Evolutionary conservation across 2,113 vertebrate genomes (phyloP).

Genomic region (Podarcis muralis): DNA sequence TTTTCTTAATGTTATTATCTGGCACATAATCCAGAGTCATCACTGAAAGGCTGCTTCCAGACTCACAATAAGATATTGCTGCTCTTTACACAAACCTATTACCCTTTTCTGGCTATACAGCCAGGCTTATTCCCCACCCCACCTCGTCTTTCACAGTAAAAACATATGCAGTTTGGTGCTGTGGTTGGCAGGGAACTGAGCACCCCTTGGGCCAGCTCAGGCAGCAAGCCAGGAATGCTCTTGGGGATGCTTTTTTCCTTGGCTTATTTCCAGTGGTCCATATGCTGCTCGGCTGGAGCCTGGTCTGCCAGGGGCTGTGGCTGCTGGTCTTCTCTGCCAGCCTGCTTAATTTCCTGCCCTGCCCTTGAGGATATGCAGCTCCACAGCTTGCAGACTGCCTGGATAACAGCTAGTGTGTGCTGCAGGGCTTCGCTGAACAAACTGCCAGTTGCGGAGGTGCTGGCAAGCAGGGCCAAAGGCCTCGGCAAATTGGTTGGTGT

Average conservation of each 20-base stretch:
- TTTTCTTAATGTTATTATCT: neutral
- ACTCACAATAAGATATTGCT: neutral
- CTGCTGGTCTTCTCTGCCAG: neutral
- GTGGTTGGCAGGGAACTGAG: neutral
- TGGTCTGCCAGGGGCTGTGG: neutral
- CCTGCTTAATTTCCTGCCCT: neutral
- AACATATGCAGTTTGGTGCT: neutral
- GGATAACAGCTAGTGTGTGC: neutral
- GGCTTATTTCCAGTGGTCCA: neutral
- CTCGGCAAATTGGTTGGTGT: conserved; percentile 6
- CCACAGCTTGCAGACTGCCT: neutral
- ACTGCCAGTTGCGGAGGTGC: neutral
- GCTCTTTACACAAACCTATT: neutral
- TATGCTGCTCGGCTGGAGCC: neutral
- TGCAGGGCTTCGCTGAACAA: neutral
- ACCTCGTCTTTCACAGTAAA: neutral
- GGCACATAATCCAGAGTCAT: neutral
- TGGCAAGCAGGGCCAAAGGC: neutral
- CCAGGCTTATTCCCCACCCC: neutral
- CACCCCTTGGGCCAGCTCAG: neutral
- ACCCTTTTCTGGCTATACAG: conserved; percentile 15
- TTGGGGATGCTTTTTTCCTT: conserved; percentile 22
- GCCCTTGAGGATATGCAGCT: neutral
- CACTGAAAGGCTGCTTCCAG: neutral
- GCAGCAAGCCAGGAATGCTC: neutral